These are phyloP conservation scores for Calliphora vomitoria DNA, from an alignment of 2,888 invertebrate species.

Conservation along the genomic window DNA sequence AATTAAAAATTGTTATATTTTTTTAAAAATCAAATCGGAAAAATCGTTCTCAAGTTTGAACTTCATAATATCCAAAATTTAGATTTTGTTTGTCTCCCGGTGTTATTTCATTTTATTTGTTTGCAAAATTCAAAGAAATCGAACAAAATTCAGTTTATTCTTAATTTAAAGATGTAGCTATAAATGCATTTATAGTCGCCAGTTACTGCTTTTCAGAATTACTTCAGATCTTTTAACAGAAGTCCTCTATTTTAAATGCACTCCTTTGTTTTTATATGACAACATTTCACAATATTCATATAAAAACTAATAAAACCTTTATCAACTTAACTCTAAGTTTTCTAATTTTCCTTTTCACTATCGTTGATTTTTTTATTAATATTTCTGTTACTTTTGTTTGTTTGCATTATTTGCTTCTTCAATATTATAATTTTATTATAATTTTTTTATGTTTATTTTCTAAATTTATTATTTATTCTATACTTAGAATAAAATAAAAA, in stretches of 20 bases:
- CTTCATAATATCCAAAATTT: too few relatives aligned
- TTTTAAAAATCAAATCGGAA: too few relatives aligned
- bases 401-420: constrained; percentile 61
- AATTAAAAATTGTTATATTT: too few relatives aligned
- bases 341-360: constrained; percentile 63
- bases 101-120: too few relatives aligned
- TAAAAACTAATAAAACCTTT: background rate
- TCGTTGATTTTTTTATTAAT: constrained; percentile 46
- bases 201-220: background rate
- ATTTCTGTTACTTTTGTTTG: constrained; percentile 16
- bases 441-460: constrained; percentile 13
- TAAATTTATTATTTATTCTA: constrained; percentile 30
- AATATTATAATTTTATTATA: constrained; percentile 23
- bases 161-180: too few relatives aligned
- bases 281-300: constrained; percentile 2
- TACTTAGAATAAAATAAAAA: background rate
- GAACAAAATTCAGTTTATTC: too few relatives aligned
- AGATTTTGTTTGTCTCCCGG: too few relatives aligned
- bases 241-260: background rate
- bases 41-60: too few relatives aligned
- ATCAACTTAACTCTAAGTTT: constrained; percentile 30
- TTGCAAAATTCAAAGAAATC: too few relatives aligned
- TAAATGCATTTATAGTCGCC: too few relatives aligned
- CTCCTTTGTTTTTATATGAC: constrained; percentile 19
- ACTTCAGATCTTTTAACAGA: background rate